Evolutionary conservation across 2,113 vertebrate species (phyloP).

Genomic region (Menidia beryllina): DNA sequence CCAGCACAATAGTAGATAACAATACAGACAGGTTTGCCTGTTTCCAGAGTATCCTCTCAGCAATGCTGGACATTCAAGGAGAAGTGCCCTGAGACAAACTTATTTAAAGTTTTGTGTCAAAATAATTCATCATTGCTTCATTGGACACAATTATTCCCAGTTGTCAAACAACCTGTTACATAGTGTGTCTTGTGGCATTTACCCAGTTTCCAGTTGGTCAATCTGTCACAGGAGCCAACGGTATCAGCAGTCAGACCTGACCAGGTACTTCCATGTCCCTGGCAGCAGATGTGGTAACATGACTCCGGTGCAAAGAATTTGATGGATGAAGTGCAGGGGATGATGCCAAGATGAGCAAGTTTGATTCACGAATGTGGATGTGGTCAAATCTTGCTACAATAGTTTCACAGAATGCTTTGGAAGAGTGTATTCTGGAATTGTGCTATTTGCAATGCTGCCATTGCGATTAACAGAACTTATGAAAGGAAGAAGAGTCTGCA

Average conservation of each 20-base stretch:
- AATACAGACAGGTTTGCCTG: not conserved
- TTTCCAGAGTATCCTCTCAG: not conserved
- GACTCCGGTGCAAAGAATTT: constrained; percentile 29
- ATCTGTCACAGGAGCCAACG: constrained; percentile 7
- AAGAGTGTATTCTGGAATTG: not conserved
- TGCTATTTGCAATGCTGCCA: not conserved
- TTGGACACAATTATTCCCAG: not conserved
- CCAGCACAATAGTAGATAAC: not conserved
- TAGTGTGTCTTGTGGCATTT: not conserved
- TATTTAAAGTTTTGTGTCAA: not conserved
- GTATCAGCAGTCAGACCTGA: constrained; percentile 18
- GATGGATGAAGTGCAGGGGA: constrained; percentile 19
- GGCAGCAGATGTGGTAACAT: constrained; percentile 44
- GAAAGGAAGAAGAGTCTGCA: not conserved
- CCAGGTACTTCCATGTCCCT: constrained; percentile 17
- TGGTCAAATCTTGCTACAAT: too few species aligned
- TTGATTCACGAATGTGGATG: constrained; percentile 3
- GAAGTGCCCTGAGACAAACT: not conserved
- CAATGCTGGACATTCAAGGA: too few species aligned
- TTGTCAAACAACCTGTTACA: not conserved
- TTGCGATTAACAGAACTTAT: too few species aligned
- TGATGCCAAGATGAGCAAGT: constrained; percentile 26
- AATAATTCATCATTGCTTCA: not conserved
- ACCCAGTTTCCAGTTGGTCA: not conserved
- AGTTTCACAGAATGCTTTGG: not conserved